phyloP scores from a whole-genome alignment of 1,140 invertebrate species.

The Battus philenor region DNA sequence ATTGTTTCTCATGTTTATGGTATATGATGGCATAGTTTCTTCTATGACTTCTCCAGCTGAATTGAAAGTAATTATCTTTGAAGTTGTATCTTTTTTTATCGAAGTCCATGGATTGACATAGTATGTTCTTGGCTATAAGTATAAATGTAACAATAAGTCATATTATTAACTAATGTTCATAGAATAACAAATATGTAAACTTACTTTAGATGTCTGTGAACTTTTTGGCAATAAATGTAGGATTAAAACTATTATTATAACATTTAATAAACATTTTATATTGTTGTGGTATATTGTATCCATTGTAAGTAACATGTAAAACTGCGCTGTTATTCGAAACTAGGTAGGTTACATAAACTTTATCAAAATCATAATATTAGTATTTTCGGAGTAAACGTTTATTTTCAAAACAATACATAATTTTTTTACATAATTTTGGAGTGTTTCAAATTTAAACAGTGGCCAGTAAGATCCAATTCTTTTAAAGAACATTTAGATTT shows the following conservation, averaged over 20 bases:
- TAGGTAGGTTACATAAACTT: too few species aligned
- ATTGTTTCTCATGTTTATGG: too few species aligned
- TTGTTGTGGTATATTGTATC: neutral
- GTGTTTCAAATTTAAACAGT: slow-evolving; percentile 49
- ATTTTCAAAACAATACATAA: slow-evolving; percentile 26
- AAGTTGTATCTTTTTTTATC: slow-evolving; percentile 17
- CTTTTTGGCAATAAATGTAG: neutral
- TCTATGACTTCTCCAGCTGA: slow-evolving; percentile 24
- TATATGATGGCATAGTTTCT: slow-evolving; percentile 16
- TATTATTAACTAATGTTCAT: too few species aligned
- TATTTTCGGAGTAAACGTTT: slow-evolving; percentile 12
- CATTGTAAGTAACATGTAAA: slow-evolving; percentile 4
- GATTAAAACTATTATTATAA: neutral
- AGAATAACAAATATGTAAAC: too few species aligned
- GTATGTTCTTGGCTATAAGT: slow-evolving; percentile 1
- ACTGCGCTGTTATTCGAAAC: too few species aligned
- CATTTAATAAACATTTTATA: neutral
- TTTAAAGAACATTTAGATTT: slow-evolving; percentile 55
- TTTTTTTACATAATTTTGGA: slow-evolving; percentile 33
- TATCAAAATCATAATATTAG: slow-evolving; percentile 5
- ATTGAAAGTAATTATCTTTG: slow-evolving; percentile 40
- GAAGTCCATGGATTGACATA: slow-evolving; percentile 43
- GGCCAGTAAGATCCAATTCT: slow-evolving; percentile 39
- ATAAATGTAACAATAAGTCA: neutral
- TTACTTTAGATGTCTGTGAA: neutral